Evolutionary conservation across 1,140 invertebrate species (phyloP), one percentile per base, ranked within the genome.

Genomic region (Stegodyphus mimosarum): DNA sequence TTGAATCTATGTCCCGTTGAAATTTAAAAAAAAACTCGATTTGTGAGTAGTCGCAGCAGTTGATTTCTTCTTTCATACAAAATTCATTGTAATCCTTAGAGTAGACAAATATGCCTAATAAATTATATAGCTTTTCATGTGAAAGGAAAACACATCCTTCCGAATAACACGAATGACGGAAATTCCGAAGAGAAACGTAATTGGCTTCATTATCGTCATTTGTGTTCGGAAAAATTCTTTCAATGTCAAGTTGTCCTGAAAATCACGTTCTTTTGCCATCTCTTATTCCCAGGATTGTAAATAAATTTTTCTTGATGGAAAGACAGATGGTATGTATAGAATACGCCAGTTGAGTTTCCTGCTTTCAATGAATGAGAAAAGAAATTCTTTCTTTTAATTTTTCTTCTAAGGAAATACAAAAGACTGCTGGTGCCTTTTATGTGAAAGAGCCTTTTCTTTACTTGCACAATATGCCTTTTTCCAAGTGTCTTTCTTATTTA

Each of bases 141-240:
- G 9, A 60, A 60, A 60, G 15, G 15, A 60, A 4, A 60, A 60
- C 9, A 9, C 9, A 60, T 11, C 15, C 55, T 60, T 60, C 55
- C 15, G 55, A 15, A 15, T 60, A 60, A 4, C 9, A 2, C 15
- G 55, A 15, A 60, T 60, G 55, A 60, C 55, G 55, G 55, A 60
- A 60, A 33, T 1, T 15, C 1, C 11, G 7, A 53, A 9, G 33
- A 18, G 11, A 17, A 10, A 73, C 71, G 15, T n/a, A 73, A 73
- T n/a, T 73, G 5, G 49, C 71, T 73, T 73, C n/a, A 73, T 73
- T 73, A 73, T 51, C 51, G 51, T 11, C 17, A 73, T 73, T 55
- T 73, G 51, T 73, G 49, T n/a, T n/a, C 17, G 9, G n/a, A 53
- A 73, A 73, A 53, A 73, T 53, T 0, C 50, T n/a, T 10, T 53